Conservation (phyloP, 2,888 invertebrate species). For the Luperina testacea region DNA sequence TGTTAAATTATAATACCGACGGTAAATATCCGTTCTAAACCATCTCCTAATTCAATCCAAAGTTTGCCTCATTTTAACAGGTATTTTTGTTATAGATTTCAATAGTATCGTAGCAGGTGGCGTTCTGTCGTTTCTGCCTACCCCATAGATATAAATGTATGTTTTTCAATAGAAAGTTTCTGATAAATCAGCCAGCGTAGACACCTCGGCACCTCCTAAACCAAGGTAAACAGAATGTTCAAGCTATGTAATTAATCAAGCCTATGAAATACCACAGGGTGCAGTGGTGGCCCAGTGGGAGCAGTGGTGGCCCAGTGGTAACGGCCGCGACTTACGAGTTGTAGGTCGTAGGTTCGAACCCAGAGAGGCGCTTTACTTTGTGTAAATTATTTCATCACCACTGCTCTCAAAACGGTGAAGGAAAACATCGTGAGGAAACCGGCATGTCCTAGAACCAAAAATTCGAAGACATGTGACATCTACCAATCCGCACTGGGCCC, state of each 20-base stretch:
- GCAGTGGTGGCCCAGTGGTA: too few relatives aligned
- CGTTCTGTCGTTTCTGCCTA: neutral
- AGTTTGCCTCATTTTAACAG: neutral
- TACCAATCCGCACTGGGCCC: too few relatives aligned
- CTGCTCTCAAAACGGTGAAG: too few relatives aligned
- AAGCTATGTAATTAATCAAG: neutral
- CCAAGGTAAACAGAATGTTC: neutral
- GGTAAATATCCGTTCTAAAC: neutral
- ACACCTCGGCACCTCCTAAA: neutral
- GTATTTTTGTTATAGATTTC: neutral
- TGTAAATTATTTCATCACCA: too few relatives aligned
- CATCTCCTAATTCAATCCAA: too few relatives aligned
- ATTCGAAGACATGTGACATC: too few relatives aligned
- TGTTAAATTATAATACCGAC: neutral
- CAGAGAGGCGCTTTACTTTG: too few relatives aligned
- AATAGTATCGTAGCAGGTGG: neutral
- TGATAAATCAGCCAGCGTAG: neutral
- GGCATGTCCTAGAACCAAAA: too few relatives aligned
- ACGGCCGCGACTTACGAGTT: too few relatives aligned
- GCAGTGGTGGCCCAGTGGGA: too few relatives aligned
- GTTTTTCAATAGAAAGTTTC: neutral
- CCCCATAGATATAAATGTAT: neutral
- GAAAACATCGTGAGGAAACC: too few relatives aligned
- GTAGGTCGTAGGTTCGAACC: too few relatives aligned
- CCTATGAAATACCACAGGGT: conserved; percentile 16